These are phyloP conservation scores for Limosa lapponica DNA, from an alignment of 2,797 vertebrate species.

Conservation along the genomic window DNA sequence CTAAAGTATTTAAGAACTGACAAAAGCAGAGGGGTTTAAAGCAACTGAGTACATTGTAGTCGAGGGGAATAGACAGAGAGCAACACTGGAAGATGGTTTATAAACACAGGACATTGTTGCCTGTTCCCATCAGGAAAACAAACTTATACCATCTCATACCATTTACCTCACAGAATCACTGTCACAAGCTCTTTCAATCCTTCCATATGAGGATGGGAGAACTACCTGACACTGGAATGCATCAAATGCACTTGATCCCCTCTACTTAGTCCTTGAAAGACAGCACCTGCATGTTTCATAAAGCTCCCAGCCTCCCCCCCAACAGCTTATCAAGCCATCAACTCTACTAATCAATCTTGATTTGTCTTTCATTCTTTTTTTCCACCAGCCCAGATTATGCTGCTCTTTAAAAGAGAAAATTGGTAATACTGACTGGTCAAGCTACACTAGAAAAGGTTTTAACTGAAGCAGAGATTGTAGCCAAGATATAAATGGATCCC, in stretches of 20 bases:
- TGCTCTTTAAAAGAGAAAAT: neutral
- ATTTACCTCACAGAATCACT: neutral
- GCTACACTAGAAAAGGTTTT: neutral
- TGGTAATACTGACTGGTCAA: neutral
- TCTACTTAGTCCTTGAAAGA: neutral
- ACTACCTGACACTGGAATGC: neutral
- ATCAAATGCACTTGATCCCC: neutral
- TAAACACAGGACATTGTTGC: neutral
- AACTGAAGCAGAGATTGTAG: neutral
- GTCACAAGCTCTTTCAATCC: neutral
- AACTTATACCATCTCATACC: neutral
- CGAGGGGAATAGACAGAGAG: neutral
- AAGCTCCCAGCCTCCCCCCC: neutral
- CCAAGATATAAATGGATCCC: neutral
- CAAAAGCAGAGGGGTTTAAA: neutral
- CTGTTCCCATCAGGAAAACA: neutral
- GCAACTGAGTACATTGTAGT: neutral
- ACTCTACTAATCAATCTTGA: neutral
- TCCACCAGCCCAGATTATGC: neutral
- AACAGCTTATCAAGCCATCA: neutral
- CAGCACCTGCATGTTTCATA: neutral
- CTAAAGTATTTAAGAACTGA: neutral
- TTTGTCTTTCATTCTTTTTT: neutral
- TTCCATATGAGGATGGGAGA: neutral
- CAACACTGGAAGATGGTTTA: neutral